These are phyloP conservation scores for Etheostoma spectabile DNA, from an alignment of 2,113 vertebrate species.

Conservation along the genomic window DNA sequence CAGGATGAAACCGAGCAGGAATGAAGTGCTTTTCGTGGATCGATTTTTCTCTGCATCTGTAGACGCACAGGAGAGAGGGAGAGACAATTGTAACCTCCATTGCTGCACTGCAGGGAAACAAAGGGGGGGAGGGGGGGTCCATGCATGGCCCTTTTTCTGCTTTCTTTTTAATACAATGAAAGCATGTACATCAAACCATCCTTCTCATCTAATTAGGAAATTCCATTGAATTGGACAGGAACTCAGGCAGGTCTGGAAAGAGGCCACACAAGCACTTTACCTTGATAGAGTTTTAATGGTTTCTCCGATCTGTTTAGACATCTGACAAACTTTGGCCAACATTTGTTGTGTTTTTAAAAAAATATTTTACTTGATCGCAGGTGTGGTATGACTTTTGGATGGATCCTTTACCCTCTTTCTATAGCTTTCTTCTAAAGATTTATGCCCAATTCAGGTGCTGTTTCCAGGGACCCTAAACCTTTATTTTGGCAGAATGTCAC, in stretches of 20 bases:
- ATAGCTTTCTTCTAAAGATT: slow-evolving; percentile 23
- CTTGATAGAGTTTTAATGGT: slow-evolving; percentile 50
- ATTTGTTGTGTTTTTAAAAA: not conserved
- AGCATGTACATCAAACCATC: slow-evolving; percentile 57
- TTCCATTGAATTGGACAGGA: slow-evolving; percentile 49
- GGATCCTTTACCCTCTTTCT: slow-evolving; percentile 25
- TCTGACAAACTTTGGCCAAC: slow-evolving; percentile 51
- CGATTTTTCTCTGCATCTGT: slow-evolving; percentile 66
- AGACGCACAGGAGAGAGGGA: slow-evolving; percentile 34
- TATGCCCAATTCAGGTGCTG: slow-evolving; percentile 28
- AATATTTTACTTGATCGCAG: slow-evolving; percentile 11
- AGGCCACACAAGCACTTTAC: slow-evolving; percentile 69
- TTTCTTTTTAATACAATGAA: slow-evolving; percentile 60
- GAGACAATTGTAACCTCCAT: slow-evolving; percentile 60
- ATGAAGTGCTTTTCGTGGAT: slow-evolving; percentile 80
- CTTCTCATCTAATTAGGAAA: slow-evolving; percentile 70
- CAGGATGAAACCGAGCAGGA: slow-evolving; percentile 81
- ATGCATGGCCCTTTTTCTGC: slow-evolving; percentile 10
- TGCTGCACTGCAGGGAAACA: slow-evolving; percentile 65
- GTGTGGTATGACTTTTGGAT: slow-evolving; percentile 27
- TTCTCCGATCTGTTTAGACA: slow-evolving; percentile 58
- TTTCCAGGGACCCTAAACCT: slow-evolving; percentile 49
- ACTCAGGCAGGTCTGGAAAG: slow-evolving; percentile 55
- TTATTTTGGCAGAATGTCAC: slow-evolving; percentile 65
- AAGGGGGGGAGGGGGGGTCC: not conserved